A percentile compares a stretch with the other conserved stretches of the same genome.
Evolutionary conservation across 2,888 invertebrate species (phyloP).

Genomic region (Alsophila aescularia): DNA sequence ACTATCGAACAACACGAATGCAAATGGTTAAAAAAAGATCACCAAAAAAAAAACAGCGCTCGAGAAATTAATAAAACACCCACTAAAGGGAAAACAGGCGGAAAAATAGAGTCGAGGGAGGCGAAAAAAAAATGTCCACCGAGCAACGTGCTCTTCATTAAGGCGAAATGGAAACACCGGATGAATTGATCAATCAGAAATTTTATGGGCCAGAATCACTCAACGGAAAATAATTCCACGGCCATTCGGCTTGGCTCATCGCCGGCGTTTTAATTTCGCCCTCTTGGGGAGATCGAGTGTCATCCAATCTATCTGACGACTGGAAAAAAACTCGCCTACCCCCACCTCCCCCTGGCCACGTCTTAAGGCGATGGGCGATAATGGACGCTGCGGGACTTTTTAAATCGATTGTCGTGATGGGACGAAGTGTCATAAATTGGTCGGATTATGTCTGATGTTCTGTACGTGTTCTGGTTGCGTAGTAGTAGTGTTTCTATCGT

Average conservation of each 20-base stretch:
- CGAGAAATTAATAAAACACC: constrained; percentile 79
- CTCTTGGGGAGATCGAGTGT: constrained; percentile 83
- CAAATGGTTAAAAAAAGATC: constrained; percentile 41
- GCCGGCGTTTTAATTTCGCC: constrained; percentile 82
- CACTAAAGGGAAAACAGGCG: constrained; percentile 80
- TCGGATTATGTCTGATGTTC: constrained; percentile 33
- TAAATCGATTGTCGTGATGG: constrained; percentile 55
- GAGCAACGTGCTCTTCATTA: constrained; percentile 80
- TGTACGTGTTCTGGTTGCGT: constrained; percentile 6
- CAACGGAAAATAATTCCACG: constrained; percentile 82
- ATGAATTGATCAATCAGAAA: constrained; percentile 85
- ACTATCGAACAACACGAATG: constrained; percentile 58
- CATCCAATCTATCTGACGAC: constrained; percentile 83
- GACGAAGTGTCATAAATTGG: constrained; percentile 39
- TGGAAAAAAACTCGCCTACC: constrained; percentile 62
- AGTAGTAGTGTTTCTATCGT: too few relatives aligned
- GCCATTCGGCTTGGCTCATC: constrained; percentile 80
- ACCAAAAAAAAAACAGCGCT: constrained; percentile 51
- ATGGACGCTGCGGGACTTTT: constrained; percentile 67
- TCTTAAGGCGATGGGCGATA: constrained; percentile 66
- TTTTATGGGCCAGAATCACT: constrained; percentile 83
- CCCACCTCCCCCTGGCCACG: constrained; percentile 47
- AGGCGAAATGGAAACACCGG: constrained; percentile 74
- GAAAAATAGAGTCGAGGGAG: constrained; percentile 74
- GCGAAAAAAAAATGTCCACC: constrained; percentile 64